Percentiles rank a stretch among this genome's conserved stretches.
Conservation (phyloP, 2,113 vertebrate species). For the Pachycephala philippinensis region DNA sequence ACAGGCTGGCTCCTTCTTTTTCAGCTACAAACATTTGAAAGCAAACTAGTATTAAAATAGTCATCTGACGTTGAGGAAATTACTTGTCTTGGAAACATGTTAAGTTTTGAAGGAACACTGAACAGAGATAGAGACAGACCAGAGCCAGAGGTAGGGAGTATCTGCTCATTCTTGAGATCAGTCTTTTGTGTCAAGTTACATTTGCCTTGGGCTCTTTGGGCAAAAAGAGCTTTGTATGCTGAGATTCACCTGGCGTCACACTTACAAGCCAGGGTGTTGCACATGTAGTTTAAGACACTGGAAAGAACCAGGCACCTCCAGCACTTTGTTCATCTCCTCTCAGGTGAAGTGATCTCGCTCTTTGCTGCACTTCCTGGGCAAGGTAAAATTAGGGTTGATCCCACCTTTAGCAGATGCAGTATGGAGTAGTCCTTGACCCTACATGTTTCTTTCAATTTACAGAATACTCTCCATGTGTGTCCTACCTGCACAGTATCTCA, state of each 20-base stretch:
- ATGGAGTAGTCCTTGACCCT: not conserved
- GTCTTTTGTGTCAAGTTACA: not conserved
- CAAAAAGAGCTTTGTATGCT: not conserved
- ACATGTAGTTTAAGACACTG: not conserved
- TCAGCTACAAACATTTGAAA: not conserved
- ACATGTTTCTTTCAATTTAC: not conserved
- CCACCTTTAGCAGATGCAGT: not conserved
- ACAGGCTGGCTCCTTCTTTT: not conserved
- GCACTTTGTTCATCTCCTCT: not conserved
- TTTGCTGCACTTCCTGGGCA: not conserved
- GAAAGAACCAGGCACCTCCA: not conserved
- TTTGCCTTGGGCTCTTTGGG: not conserved
- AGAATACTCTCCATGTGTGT: not conserved
- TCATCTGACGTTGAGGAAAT: not conserved
- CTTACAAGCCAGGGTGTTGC: not conserved
- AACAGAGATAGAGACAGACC: not conserved
- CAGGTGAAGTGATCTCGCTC: not conserved
- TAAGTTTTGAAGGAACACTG: not conserved
- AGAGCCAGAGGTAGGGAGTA: not conserved
- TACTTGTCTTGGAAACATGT: not conserved
- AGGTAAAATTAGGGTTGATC: not conserved
- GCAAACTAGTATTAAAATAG: not conserved
- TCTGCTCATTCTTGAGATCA: not conserved
- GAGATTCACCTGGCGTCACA: not conserved
- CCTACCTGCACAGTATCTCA: not conserved